phyloP scores from a whole-genome alignment of 1,140 invertebrate species.

The Lepidurus arcticus region DNA sequence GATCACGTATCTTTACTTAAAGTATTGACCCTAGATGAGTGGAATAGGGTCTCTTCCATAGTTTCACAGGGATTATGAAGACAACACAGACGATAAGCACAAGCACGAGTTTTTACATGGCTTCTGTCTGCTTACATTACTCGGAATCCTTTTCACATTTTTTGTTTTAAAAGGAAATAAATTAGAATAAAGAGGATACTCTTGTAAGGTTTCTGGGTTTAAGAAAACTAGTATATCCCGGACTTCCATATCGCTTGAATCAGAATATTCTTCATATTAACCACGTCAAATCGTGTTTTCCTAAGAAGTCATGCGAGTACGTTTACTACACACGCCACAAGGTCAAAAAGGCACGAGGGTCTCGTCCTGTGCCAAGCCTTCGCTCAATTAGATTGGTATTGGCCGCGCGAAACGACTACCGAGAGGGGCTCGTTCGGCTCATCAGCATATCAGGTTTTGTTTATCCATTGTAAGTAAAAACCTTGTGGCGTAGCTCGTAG shows the following conservation, averaged over 20 bases:
- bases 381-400: neutral
- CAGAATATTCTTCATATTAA: neutral
- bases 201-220: neutral
- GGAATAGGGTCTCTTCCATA: neutral
- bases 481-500: no score
- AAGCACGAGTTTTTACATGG: neutral
- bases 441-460: conserved; percentile 8
- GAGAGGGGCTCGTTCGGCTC: conserved; percentile 1
- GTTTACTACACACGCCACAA: neutral
- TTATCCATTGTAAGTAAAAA: neutral
- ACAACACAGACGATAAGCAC: conserved; percentile 6
- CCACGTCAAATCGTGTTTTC: neutral
- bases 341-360: conserved; percentile 7
- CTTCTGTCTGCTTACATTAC: conserved; percentile 9
- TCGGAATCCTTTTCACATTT: neutral
- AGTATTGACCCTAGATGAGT: neutral
- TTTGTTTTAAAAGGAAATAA: neutral
- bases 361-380: neutral
- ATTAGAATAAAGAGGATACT: neutral
- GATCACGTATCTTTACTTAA: neutral
- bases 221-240: conserved; percentile 7
- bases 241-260: neutral
- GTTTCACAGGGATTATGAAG: neutral
- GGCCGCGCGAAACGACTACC: neutral
- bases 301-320: neutral